Evolutionary conservation across 1,140 invertebrate species (phyloP), one percentile per base, ranked within the genome.

Genomic region (Orchestia grillus): DNA sequence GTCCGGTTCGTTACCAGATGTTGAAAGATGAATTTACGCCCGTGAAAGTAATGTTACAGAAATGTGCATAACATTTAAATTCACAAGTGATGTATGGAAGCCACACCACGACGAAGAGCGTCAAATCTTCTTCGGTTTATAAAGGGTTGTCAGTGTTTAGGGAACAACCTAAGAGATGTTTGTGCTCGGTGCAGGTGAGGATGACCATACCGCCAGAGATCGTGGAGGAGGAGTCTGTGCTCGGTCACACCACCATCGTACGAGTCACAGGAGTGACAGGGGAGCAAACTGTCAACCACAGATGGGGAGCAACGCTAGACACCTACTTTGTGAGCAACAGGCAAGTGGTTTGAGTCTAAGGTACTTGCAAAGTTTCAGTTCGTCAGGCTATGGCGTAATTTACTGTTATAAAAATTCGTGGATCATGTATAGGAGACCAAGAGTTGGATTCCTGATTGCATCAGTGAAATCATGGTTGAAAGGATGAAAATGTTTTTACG

Each of bases 201-300:
- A 97, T 99, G 6, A 98, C 98, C 96, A 97, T 99, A 88, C 98
- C 98, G 0, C 98, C 98, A 0, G 98, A 98, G n/a, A 98, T 99
- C 96, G 97, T 98, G 95, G 98, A 98, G 91, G 98, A 98, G 91
- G 98, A 99, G 97, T 98, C 98, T 96, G 98, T 98, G 28, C 96
- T 96, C 77, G 98, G 98, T 19, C 98, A 99, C 97, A 98, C 98
- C 0, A 97, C 98, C n/a, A 98, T 99, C 0, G 97, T 99, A 44
- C 98, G 98, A 96, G 98, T 98, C 98, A 99, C 98, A 98, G 98
- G 98, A 42, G 98, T 98, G 44, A 98, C 98, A 0, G 98, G 98
- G 6, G 98, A 98, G 0, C 98, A 99, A 97, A 97, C 98, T 91
- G 98, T 99, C 0, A 98, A 98, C 0, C 98, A 98, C 96, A 98